Percentiles rank a stretch among this genome's conserved stretches.
Evolutionary conservation across 2,113 vertebrate genomes (phyloP).

Genomic region (Silurus asotus): DNA sequence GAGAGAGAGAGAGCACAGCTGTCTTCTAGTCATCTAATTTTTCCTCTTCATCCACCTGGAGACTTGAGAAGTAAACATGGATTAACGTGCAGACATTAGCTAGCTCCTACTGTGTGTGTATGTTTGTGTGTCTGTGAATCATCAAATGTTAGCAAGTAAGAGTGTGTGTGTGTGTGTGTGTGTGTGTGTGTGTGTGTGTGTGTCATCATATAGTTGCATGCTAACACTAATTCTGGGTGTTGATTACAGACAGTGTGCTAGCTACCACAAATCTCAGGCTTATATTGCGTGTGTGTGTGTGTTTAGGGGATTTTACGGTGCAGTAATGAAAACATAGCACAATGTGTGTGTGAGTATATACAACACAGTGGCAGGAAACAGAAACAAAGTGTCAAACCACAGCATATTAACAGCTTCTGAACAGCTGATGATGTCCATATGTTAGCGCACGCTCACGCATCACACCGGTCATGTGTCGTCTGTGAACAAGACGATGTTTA

Average conservation of each 20-base stretch:
- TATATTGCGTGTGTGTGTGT: not conserved
- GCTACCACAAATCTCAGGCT: not conserved
- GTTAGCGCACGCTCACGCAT: slow-evolving; percentile 52
- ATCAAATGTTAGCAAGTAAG: slow-evolving; percentile 46
- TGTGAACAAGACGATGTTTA: not conserved
- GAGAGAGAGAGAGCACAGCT: slow-evolving; percentile 17
- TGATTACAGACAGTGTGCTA: not conserved
- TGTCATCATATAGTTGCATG: not conserved
- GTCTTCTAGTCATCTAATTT: slow-evolving; percentile 30
- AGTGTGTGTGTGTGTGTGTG: not conserved
- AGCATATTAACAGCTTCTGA: slow-evolving; percentile 69
- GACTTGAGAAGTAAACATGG: slow-evolving; percentile 65
- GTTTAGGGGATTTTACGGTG: slow-evolving; percentile 69
- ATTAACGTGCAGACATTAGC: slow-evolving; percentile 38
- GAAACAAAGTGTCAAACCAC: slow-evolving; percentile 73
- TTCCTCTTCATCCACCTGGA: slow-evolving; percentile 33
- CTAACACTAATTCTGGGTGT: not conserved
- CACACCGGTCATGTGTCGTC: not conserved
- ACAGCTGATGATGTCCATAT: slow-evolving; percentile 76
- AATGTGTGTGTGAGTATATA: slow-evolving; percentile 75
- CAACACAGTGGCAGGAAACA: slow-evolving; percentile 74
- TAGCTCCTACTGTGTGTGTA: slow-evolving; percentile 11
- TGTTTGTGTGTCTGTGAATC: slow-evolving; percentile 2
- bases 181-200: not conserved
- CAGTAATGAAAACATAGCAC: slow-evolving; percentile 80